These are phyloP conservation scores for Mus pahari DNA, from an alignment of 2,113 vertebrate species.

Conservation along the genomic window DNA sequence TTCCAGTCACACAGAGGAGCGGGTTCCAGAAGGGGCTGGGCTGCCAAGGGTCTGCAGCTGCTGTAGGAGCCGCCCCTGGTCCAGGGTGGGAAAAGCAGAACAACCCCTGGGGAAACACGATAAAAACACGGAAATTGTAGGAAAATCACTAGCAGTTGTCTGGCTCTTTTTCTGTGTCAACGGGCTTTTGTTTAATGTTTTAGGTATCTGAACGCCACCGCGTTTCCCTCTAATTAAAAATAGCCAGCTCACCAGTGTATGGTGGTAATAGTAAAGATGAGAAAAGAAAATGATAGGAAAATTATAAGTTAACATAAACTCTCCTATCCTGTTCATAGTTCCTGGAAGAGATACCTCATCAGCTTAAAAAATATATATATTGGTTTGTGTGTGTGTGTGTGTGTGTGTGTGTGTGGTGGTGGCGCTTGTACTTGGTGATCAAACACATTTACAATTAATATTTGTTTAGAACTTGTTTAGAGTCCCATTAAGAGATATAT, in stretches of 20 bases:
- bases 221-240: slow-evolving; percentile 68
- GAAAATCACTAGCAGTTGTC: slow-evolving; percentile 72
- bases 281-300: not conserved
- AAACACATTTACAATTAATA: slow-evolving; percentile 9
- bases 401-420: not conserved
- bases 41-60: slow-evolving; percentile 56
- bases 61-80: not conserved
- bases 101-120: slow-evolving; percentile 59
- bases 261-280: slow-evolving; percentile 36
- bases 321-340: slow-evolving; percentile 22
- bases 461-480: slow-evolving; percentile 39
- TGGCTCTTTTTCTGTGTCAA: slow-evolving; percentile 70
- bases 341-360: not conserved
- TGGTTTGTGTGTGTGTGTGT: not conserved
- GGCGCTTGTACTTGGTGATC: not conserved
- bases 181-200: slow-evolving; percentile 77
- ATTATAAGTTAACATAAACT: slow-evolving; percentile 58
- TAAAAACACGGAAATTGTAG: slow-evolving; percentile 69
- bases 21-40: not conserved
- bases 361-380: not conserved
- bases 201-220: slow-evolving; percentile 63
- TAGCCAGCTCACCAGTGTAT: slow-evolving; percentile 1
- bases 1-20: not conserved
- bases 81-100: slow-evolving; percentile 32
- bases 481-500: slow-evolving; percentile 25